These are phyloP conservation scores for Euphydryas editha DNA, from an alignment of 2,888 invertebrate species.

Conservation along the genomic window DNA sequence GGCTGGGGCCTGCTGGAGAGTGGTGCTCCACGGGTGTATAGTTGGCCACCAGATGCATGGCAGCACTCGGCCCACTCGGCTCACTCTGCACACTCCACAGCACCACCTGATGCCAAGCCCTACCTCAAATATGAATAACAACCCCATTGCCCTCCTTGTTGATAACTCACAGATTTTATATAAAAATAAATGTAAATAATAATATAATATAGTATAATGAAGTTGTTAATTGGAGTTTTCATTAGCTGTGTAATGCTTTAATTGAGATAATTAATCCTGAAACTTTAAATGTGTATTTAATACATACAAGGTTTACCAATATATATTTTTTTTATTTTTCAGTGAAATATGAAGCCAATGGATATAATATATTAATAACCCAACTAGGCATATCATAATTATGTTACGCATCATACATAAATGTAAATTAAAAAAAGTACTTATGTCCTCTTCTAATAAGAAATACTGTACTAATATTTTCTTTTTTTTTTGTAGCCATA, in stretches of 20 bases:
- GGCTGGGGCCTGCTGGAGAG: conserved; percentile 69
- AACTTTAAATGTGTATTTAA: neutral
- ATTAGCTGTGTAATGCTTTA: conserved; percentile 7
- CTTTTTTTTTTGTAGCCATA: too few species aligned
- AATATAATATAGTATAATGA: conserved; percentile 61
- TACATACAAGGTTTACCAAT: neutral
- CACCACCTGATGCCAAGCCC: conserved; percentile 65
- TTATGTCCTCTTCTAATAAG: too few species aligned
- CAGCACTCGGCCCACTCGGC: conserved; percentile 51
- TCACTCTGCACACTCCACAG: conserved; percentile 48
- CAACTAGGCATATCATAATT: too few species aligned
- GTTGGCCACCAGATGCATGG: conserved; percentile 58
- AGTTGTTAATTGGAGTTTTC: conserved; percentile 47
- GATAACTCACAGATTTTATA: conserved; percentile 76
- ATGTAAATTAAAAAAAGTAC: too few species aligned
- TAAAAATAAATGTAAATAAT: conserved; percentile 71
- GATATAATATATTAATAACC: too few species aligned
- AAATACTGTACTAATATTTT: too few species aligned
- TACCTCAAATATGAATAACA: conserved; percentile 79
- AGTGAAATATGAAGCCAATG: too few species aligned
- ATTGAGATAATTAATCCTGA: neutral
- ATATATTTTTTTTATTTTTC: neutral
- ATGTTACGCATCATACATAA: too few species aligned
- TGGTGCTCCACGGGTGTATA: conserved; percentile 54
- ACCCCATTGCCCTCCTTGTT: conserved; percentile 57